Conservation (phyloP, 2,113 vertebrate genomes). For the Zapus hudsonius region DNA sequence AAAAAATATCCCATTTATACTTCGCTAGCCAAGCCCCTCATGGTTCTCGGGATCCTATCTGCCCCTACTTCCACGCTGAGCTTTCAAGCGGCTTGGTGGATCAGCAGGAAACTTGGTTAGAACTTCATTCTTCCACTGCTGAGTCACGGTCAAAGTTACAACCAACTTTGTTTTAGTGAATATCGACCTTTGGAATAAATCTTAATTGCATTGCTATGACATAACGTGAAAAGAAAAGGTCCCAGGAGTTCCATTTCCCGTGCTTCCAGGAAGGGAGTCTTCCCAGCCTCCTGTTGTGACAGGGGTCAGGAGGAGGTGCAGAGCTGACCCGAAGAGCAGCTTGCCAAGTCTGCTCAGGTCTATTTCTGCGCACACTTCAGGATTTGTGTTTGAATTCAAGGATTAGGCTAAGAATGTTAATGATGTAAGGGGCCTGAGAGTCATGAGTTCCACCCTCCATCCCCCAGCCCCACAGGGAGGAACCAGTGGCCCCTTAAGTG, state of each 20-base stretch:
- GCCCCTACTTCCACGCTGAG: background rate
- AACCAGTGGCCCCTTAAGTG: background rate
- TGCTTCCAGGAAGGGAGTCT: background rate
- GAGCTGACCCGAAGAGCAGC: background rate
- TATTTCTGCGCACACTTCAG: background rate
- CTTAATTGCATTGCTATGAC: background rate
- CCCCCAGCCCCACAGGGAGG: background rate
- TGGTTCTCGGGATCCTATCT: background rate
- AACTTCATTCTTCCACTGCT: background rate
- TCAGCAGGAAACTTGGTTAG: background rate
- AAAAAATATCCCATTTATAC: background rate
- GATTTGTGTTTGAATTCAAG: constrained; percentile 22
- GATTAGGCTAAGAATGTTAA: background rate
- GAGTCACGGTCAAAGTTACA: background rate
- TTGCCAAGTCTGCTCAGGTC: too few relatives aligned
- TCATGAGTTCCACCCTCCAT: background rate
- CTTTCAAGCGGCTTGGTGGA: background rate
- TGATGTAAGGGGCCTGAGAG: background rate
- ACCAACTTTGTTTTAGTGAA: background rate
- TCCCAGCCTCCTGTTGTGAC: background rate
- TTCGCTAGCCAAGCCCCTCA: background rate
- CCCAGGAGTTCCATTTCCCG: background rate
- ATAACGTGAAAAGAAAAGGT: background rate
- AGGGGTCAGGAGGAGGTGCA: background rate
- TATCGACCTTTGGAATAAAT: background rate